A percentile compares a stretch with the other conserved stretches of the same genome.
Evolutionary conservation across 2,797 vertebrate genomes (phyloP).

Genomic region (Monodelphis domestica): DNA sequence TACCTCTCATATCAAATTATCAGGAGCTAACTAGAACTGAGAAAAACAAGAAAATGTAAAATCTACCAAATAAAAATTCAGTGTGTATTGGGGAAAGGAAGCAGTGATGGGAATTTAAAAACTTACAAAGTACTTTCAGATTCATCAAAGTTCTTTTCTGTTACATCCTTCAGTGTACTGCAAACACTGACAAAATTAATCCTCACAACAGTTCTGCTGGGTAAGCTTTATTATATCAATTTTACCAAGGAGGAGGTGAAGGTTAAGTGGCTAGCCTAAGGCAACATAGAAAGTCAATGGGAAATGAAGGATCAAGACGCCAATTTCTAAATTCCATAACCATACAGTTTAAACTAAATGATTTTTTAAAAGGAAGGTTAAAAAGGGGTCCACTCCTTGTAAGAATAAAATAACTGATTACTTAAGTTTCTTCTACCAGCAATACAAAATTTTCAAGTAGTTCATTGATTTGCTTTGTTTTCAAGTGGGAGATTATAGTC

Average conservation of each 20-base stretch:
- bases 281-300: conserved; percentile 6
- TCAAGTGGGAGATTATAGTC: background rate
- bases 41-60: background rate
- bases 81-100: background rate
- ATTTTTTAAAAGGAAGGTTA: background rate
- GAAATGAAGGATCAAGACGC: background rate
- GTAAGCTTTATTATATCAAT: conserved; percentile 9
- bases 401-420: conserved; percentile 6
- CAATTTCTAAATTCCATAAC: conserved; percentile 21
- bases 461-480: background rate
- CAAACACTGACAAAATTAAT: conserved; percentile 14
- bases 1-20: background rate
- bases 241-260: background rate
- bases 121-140: background rate
- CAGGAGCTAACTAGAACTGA: background rate
- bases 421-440: background rate
- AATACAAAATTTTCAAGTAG: background rate
- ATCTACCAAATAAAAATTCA: conserved; percentile 1
- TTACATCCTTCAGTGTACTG: background rate
- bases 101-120: background rate
- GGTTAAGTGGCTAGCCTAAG: background rate
- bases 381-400: background rate
- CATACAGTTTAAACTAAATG: background rate
- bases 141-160: conserved; percentile 16
- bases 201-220: background rate